These are phyloP conservation scores for Drosophila melanica DNA, from an alignment of 1,140 invertebrate genomes.

Conservation along the genomic window DNA sequence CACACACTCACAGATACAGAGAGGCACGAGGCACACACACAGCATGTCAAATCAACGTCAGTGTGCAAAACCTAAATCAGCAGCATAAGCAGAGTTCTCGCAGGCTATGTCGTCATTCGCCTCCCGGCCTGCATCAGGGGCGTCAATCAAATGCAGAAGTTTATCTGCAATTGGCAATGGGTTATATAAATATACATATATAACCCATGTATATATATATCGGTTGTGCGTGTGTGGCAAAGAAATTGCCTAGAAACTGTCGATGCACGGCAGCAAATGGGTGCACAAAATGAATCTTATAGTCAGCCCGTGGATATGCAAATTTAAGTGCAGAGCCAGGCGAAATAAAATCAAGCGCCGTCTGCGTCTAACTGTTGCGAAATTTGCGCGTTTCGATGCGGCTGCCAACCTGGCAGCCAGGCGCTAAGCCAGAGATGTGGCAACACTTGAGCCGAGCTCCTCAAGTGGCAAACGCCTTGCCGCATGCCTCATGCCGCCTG, in stretches of 20 bases:
- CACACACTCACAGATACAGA: conserved; percentile 1
- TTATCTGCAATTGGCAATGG: conserved; percentile 45
- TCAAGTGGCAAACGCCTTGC: conserved; percentile 36
- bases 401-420: conserved; percentile 10
- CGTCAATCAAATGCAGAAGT: conserved; percentile 58
- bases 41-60: conserved; percentile 40
- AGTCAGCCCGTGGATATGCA: conserved; percentile 35
- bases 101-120: conserved; percentile 20
- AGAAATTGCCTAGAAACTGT: conserved; percentile 41
- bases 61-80: conserved; percentile 42
- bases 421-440: conserved; percentile 5
- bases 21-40: neutral
- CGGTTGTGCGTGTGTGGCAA: conserved; percentile 1
- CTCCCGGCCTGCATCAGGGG: conserved; percentile 26
- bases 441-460: conserved; percentile 22
- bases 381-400: conserved; percentile 23
- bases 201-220: conserved; percentile 4
- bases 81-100: conserved; percentile 31
- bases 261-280: conserved; percentile 20
- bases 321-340: conserved; percentile 39
- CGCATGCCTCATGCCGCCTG: neutral
- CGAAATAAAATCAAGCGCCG: conserved; percentile 42
- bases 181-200: too few species aligned
- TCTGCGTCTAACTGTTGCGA: conserved; percentile 36
- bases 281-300: conserved; percentile 27